Evolutionary conservation across 2,113 vertebrate species (phyloP), one percentile per base, ranked within the genome.

Genomic region (Piaya cayana): DNA sequence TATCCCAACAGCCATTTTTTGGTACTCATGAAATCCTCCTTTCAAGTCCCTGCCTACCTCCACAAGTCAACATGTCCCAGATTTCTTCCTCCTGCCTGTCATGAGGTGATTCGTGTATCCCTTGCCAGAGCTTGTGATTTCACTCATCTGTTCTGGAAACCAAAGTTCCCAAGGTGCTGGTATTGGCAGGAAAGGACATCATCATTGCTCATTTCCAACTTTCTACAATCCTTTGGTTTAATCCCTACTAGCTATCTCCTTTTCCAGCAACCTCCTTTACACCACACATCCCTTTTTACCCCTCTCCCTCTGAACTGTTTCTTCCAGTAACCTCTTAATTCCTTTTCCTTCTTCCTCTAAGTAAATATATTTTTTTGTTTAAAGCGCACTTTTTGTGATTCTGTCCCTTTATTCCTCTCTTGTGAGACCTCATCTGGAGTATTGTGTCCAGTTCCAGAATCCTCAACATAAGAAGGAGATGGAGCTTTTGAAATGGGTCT

Each of bases 71-170:
- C 4, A 30, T 12, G 47, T 55, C 65, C 45, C 50, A 82, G 37
- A 74, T 90, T 90, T 95, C 27, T 42, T 86, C 76, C 76, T 92
- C 49, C 84, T 69, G 50, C 42, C 39, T 94, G 82, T 79, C 20
- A 13, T 70, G 78, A 96, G 71, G 72, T 64, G 65, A 86, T 59
- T 45, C 90, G 32, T 75, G n/a, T 45, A 84, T 50, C n/a, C 37
- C 17, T 77, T 88, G 76, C 62, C 64, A 92, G 50, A 90, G 45
- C 37, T 71, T 42, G 3, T 69, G 50, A 84, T 90, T 92, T 95
- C 52, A 87, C 26, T 81, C 56, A 71, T 39, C 27, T 86, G 17
- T 56, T 94, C 37, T 86, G 62, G 60, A 88, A 93, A 92, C 9
- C 30, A 53, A 77, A 22, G 45, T 13, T 69, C 60, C 58, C 5